Evolutionary conservation across 30 jellyfish, hydroid and myxozoan genomes (phyloP).

Genomic region (Chrysaora quinquecirrha): DNA sequence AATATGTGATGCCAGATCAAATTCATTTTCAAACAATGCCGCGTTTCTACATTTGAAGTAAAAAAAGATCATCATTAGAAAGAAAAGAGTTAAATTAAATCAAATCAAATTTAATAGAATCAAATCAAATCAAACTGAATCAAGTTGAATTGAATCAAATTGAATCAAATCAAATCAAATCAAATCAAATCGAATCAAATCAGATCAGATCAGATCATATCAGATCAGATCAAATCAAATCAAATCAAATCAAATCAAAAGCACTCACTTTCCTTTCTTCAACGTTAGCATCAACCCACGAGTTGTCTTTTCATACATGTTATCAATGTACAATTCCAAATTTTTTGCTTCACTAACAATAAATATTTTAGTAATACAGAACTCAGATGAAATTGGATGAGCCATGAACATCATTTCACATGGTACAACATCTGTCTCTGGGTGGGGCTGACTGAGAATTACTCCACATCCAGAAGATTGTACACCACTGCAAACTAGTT

Average conservation of each 20-base stretch:
- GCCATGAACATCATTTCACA: conserved; percentile 91
- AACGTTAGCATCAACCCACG: conserved; percentile 82
- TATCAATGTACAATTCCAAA: conserved; percentile 85
- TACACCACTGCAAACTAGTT: conserved; percentile 59
- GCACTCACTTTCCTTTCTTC: conserved; percentile 88
- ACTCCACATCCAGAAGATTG: conserved; percentile 75
- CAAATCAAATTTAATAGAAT: too few species aligned
- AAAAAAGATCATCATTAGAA: too few species aligned
- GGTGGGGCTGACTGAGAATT: conserved; percentile 68
- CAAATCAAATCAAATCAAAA: too few species aligned
- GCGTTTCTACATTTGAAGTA: too few species aligned
- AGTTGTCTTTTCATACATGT: conserved; percentile 88
- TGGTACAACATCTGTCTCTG: conserved; percentile 75
- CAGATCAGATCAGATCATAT: too few species aligned
- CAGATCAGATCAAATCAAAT: too few species aligned
- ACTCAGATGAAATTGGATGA: conserved; percentile 67
- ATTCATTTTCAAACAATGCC: conserved; percentile 74
- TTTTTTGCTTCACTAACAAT: conserved; percentile 94
- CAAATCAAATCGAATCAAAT: too few species aligned
- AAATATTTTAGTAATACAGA: conserved; percentile 64
- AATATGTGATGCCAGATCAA: conserved; percentile 74
- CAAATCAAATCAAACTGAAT: too few species aligned
- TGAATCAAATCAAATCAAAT: too few species aligned
- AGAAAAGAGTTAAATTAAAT: too few species aligned
- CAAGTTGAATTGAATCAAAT: too few species aligned